phyloP scores from a whole-genome alignment of 2,888 invertebrate genomes.

The Drosophila fulvimacula region DNA sequence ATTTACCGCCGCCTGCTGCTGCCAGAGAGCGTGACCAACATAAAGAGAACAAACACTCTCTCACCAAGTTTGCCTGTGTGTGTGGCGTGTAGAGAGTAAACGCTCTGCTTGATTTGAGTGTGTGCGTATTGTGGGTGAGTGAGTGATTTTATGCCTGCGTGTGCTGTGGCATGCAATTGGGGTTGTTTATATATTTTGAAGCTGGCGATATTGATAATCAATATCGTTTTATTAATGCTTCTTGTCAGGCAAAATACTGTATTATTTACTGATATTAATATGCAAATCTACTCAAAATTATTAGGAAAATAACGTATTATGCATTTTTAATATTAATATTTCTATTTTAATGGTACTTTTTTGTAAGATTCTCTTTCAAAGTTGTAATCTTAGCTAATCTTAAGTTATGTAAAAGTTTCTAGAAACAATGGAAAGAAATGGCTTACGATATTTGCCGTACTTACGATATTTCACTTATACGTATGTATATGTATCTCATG shows the following conservation, averaged over 20 bases:
- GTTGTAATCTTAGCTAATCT: neutral
- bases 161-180: constrained; percentile 14
- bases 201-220: constrained; percentile 39
- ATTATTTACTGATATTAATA: neutral
- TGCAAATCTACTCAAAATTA: neutral
- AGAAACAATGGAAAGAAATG: constrained; percentile 2
- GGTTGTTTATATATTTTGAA: constrained; percentile 28
- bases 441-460: constrained; percentile 2
- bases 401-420: neutral
- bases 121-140: constrained; percentile 4
- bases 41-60: constrained; percentile 29
- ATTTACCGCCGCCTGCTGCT: constrained; percentile 29
- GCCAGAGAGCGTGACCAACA: constrained; percentile 29
- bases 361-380: neutral
- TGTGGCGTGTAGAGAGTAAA: constrained; percentile 7
- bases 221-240: constrained; percentile 25
- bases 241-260: neutral
- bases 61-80: neutral
- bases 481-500: neutral
- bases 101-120: neutral
- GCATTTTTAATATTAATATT: neutral
- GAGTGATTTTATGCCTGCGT: constrained; percentile 1
- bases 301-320: too few species aligned
- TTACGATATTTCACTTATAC: constrained; percentile 8
- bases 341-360: too few species aligned